These are phyloP conservation scores for Geopemphigus sp. DNA, from an alignment of 1,140 invertebrate species.

Conservation along the genomic window DNA sequence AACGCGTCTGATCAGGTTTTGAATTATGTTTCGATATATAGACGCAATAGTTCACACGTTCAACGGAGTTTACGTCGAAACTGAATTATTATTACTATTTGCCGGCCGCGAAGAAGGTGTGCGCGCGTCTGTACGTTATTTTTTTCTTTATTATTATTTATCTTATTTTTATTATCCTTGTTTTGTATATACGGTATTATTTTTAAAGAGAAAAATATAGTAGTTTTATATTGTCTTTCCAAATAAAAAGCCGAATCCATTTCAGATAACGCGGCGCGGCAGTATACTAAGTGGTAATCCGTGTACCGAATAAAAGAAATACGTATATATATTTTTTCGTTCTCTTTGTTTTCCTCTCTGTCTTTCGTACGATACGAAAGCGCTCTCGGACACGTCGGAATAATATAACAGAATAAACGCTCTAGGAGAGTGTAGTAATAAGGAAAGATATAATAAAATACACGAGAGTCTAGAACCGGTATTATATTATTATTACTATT, in stretches of 20 bases:
- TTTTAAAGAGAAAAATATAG: conserved; percentile 38
- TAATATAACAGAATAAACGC: conserved; percentile 46
- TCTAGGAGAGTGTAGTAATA: conserved; percentile 42
- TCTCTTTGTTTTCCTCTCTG: neutral
- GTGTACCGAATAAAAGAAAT: conserved; percentile 48
- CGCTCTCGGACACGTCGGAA: conserved; percentile 41
- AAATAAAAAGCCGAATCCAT: conserved; percentile 47
- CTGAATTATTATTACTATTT: neutral
- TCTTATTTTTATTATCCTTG: conserved; percentile 35
- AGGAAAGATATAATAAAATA: conserved; percentile 46
- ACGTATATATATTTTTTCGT: conserved; percentile 18
- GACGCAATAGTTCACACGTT: neutral
- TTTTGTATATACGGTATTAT: conserved; percentile 32
- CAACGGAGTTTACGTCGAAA: neutral
- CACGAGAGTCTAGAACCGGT: conserved; percentile 47
- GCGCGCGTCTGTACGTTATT: neutral
- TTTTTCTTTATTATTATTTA: conserved; percentile 12
- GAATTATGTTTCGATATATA: too few species aligned
- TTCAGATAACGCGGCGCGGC: conserved; percentile 32
- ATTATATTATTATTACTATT: conserved; percentile 38
- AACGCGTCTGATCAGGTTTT: neutral
- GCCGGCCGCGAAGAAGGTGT: conserved; percentile 13
- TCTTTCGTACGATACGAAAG: neutral
- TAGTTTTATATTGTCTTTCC: conserved; percentile 36
- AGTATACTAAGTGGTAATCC: conserved; percentile 48